Evolutionary conservation across 2,888 invertebrate species (phyloP), one percentile per base, ranked within the genome.

Genomic region (Dorcus parallelipipedus): DNA sequence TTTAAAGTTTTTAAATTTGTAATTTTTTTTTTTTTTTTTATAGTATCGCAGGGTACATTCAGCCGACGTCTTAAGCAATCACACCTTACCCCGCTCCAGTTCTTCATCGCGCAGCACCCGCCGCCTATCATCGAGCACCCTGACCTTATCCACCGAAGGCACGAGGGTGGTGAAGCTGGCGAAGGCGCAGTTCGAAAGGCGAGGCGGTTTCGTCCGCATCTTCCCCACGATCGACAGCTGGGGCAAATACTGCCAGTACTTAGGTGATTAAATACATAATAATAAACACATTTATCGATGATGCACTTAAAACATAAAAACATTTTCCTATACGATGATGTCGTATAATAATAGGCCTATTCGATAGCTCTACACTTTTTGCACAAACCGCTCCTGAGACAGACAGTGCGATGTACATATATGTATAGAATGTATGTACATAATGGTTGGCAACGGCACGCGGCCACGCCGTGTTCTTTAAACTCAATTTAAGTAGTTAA

Each of bases 191-290:
- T 91, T 92, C 77, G 85, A 86, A 20, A 81, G 95, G 1, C 81
- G 92, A 26, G 94, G 94, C 2, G 95, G 95, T 38, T 96, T 91
- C 80, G 91, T 95, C 8, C 79, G 95, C 49, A 93, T 96, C 69
- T 96, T 95, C 79, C 96, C 96, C 17, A 89, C 93, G 20, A 85
- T 89, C 61, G 93, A 94, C 76, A 90, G 92, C 17, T 95, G 95
- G 93, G 84, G 86, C 73, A 86, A 88, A 73, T 93, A 92, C 75
- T 86, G 89, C 9, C 86, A 86, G 70, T 92, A 90, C 72, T 79
- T 92, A 49, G 91, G 88, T 88, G 68, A 69, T 59, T n/a, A n/a
- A n/a, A n/a, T n/a, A n/a, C n/a, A n/a, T n/a, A n/a, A n/a, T n/a
- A n/a, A n/a, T n/a, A n/a, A n/a, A n/a, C n/a, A n/a, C n/a, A n/a